Base-by-base conservation (phyloP, 2,888 invertebrate species). In the Pristionchus mayeri region DNA sequence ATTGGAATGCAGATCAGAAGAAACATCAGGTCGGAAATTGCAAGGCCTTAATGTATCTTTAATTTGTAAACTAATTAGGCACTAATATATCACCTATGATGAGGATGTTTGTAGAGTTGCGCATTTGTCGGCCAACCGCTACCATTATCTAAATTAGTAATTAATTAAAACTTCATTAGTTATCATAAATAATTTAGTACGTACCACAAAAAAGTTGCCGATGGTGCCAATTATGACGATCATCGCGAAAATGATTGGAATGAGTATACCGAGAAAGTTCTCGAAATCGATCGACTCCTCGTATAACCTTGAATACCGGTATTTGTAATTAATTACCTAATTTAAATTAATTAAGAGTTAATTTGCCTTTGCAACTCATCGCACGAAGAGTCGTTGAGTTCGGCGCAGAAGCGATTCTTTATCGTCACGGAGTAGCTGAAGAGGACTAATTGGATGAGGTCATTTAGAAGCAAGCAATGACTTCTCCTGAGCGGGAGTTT, bases 1-100 rank as follows among this genome's bases (percentile, higher is more conserved):
- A 97, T 97, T 0, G 97, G 97, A 27, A 97, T 97, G 94, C 97
- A 97, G 93, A 97, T 96, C 83, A 97, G 95, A 63, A 97, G 96
- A 93, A 98, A 97, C 44, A 96, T 95, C 44, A 98, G 94, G 93
- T 97, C 97, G 54, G 97, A 91, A 13, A 90, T 85, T 18, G 92
- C 92, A 24, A 92, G 88, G 1, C 91, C 91, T 91, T 86, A 50
- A 30, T 50, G 0, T 6, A 76, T 67, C 16, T 2, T 24, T 57
- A 57, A 24, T 24, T 0, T 50, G 1, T 60, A 16, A 37, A 30
- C 21, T 71, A 7, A 37, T 40, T n/a, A 13, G 4, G 11, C 7
- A n/a, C 18, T n/a, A n/a, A n/a, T n/a, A n/a, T 85, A 87, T 80
- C 18, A 89, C 91, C 90, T 34, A 97, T 96, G 90, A 97, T 97